Base-by-base conservation (phyloP, 2,888 invertebrate genomes). In the Ariolimax columbianus region DNA sequence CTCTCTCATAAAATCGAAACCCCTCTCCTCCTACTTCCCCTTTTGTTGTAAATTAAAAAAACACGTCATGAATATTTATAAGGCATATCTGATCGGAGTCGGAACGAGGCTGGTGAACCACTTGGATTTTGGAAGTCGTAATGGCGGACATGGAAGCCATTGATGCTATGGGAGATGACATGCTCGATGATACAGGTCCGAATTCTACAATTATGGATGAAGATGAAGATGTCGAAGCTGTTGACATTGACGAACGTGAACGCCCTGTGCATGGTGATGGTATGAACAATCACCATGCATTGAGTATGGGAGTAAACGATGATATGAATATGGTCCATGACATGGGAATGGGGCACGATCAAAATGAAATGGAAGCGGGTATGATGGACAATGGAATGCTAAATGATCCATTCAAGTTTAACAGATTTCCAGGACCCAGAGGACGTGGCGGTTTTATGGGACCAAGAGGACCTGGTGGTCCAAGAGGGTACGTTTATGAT, bases 111-210 rank as follows among this genome's bases (percentile, higher is more conserved):
- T 51, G 23, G 51, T 72, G 38, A 81, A 11, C 36, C 36, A 66
- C 38, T 30, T n/a, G n/a, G n/a, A n/a, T n/a, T 19, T 77, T 59
- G 26, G 38, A n/a, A n/a, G n/a, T 26, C 2, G 90, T 87, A 40
- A 91, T 91, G 91, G 91, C 91, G n/a, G 91, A 90, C 88, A 89
- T 87, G 55, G 82, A 79, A 19, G 86, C 88, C 26, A 86, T 90
- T 70, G 91, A 91, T 75, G 88, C 88, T 43, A 86, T 93, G 73
- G 92, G 92, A 72, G 89, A 89, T 75, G 84, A 92, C 72, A 87
- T 93, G 68, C 51, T 59, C 4, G 85, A 75, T 33, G 70, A 77
- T 43, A 26, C 70, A 73, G 75, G 11, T 1, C 55, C 43, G 17
- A 79, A 70, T 43, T 43, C 82, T 36, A 23, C 75, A 17, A 82